Base-by-base conservation (phyloP, 2,113 vertebrate genomes). In the Callorhinus ursinus region DNA sequence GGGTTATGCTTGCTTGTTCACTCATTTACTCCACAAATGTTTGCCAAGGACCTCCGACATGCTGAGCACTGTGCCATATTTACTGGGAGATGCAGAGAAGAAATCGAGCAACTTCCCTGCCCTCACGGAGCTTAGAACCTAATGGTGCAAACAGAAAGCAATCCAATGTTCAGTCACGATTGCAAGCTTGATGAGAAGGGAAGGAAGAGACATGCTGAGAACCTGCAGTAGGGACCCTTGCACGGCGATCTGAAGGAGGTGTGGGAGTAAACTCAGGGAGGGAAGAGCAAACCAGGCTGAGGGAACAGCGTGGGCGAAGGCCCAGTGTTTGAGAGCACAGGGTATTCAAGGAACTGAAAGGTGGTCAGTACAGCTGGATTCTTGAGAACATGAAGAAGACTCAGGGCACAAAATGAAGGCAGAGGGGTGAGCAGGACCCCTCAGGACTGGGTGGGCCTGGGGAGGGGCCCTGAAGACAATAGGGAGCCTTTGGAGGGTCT, bases 101-200 rank as follows among this genome's bases (percentile, higher is more conserved):
- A 24, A 15, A 10, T 12, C 1, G 2, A 16, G n/a, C 33, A 31
- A 12, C 4, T 61, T 53, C 24, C 28, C 39, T 36, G 10, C 31
- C 14, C 11, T 82, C 13, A 0, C 1, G 22, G 42, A 53, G 22
- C n/a, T 87, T 16, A 33, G 19, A 61, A 81, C 18, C 42, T 42
- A 13, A 61, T 21, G 33, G 13, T 46, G 82, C 69, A 49, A 71
- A 53, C 0, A 86, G 72, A 49, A 12, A 2, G 28, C n/a, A 31
- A 11, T 9, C n/a, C 12, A 7, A 8, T 0, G 49, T 24, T 67
- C 33, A 21, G 4, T 1, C 18, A 7, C 0, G 1, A 19, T 7
- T 49, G 42, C 18, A 28, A 31, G n/a, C 39, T 12, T 19, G 72
- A 69, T 65, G 61, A 55, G n/a, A 81, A 1, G 11, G 31, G 7